A percentile compares a stretch with the other conserved stretches of the same genome.
phyloP scores from a whole-genome alignment of 2,888 invertebrate species.

The Dexiosoma caninum region DNA sequence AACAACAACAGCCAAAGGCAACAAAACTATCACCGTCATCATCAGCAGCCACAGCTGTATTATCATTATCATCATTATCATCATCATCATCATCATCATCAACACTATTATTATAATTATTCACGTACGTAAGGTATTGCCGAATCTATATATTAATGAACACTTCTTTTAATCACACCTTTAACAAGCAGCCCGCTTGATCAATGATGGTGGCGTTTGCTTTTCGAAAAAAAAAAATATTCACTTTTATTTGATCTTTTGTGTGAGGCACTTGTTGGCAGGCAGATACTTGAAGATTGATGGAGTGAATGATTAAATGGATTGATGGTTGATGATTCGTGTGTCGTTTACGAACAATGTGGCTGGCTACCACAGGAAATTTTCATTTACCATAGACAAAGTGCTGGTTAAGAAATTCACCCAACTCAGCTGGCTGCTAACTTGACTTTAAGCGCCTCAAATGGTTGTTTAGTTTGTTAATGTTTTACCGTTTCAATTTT shows the following conservation, averaged over 20 bases:
- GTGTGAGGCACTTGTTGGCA: background rate
- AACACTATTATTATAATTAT: conserved; percentile 1
- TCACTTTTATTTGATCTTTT: background rate
- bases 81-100: background rate
- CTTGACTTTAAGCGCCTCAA: background rate
- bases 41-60: background rate
- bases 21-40: conserved; percentile 9
- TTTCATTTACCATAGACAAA: conserved; percentile 28
- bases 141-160: conserved; percentile 43
- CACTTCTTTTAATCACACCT: conserved; percentile 53
- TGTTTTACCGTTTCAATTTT: background rate
- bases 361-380: conserved; percentile 20
- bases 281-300: conserved; percentile 9
- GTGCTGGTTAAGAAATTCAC: background rate
- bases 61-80: conserved; percentile 5
- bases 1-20: conserved; percentile 19
- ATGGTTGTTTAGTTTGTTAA: background rate
- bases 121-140: conserved; percentile 21
- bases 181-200: conserved; percentile 9
- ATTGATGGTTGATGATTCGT: conserved; percentile 39
- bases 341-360: conserved; percentile 25
- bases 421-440: background rate
- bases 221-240: too few species aligned
- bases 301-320: conserved; percentile 18
- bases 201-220: background rate